These are phyloP conservation scores for Onthophagus sagittarius DNA, from an alignment of 2,888 invertebrate genomes.

Conservation along the genomic window DNA sequence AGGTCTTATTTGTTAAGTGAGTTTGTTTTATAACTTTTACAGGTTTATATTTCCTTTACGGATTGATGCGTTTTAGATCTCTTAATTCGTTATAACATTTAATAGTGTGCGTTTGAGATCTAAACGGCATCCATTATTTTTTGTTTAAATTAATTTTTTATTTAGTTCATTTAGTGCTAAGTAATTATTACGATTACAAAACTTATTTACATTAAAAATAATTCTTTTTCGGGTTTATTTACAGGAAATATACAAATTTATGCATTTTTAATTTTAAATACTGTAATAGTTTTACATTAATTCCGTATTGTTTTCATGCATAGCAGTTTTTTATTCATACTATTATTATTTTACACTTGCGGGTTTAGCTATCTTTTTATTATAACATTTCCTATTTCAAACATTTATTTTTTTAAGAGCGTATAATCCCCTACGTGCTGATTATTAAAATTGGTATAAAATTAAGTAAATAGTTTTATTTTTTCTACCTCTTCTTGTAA, in stretches of 20 bases:
- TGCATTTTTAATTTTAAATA: background rate
- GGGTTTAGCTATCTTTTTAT: slow-evolving; percentile 1
- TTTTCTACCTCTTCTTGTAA: background rate
- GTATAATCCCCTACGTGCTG: slow-evolving; percentile 19
- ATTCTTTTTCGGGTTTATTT: background rate
- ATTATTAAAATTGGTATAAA: background rate
- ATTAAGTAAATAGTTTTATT: slow-evolving; percentile 3
- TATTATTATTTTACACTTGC: slow-evolving; percentile 21
- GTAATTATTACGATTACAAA: background rate
- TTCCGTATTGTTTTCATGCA: slow-evolving; percentile 40
- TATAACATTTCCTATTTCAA: background rate
- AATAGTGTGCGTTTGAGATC: background rate
- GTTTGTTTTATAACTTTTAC: background rate
- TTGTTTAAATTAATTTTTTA: background rate
- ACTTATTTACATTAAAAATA: background rate
- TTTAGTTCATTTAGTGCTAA: background rate
- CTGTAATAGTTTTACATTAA: slow-evolving; percentile 24
- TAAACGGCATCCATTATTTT: background rate
- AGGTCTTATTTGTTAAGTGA: background rate
- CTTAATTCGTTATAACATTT: background rate
- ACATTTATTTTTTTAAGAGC: slow-evolving; percentile 13
- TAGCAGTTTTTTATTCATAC: slow-evolving; percentile 35
- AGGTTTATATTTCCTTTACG: background rate
- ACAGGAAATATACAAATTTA: slow-evolving; percentile 3
- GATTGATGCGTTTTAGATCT: background rate